phyloP scores from a whole-genome alignment of 1,140 invertebrate genomes.

The Eufriesea mexicana region DNA sequence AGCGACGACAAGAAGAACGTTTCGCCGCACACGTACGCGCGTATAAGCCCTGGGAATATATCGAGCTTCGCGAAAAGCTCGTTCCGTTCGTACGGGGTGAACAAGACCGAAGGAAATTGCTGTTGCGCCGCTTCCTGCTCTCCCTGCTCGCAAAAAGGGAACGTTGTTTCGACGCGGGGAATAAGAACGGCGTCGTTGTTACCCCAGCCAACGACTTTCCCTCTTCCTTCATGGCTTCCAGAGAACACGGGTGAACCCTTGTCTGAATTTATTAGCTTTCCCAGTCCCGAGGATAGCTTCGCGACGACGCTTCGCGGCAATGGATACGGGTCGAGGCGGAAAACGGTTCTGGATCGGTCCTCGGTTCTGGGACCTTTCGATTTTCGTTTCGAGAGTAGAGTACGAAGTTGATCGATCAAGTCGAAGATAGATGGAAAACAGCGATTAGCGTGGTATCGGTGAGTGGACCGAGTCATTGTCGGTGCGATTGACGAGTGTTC shows the following conservation, averaged over 20 bases:
- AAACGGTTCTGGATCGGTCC: no score
- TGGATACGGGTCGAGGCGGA: not conserved
- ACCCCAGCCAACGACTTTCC: not conserved
- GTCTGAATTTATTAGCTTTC: constrained; percentile 4
- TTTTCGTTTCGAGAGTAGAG: no score
- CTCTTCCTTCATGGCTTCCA: not conserved
- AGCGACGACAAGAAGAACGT: not conserved
- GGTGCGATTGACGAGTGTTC: no score
- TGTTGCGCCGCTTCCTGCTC: not conserved
- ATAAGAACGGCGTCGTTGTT: constrained; percentile 12
- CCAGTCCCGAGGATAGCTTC: not conserved
- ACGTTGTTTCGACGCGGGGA: not conserved
- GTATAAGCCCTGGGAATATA: not conserved
- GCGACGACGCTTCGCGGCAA: not conserved
- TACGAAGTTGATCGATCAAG: no score
- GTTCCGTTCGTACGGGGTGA: not conserved
- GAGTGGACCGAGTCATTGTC: no score
- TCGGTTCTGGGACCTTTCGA: not conserved
- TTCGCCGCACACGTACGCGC: not conserved
- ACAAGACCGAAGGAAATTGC: not conserved
- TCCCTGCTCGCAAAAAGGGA: not conserved
- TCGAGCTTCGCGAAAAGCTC: not conserved
- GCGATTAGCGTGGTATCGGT: no score
- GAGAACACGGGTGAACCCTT: not conserved
- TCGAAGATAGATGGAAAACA: no score